Conservation (phyloP, 1,140 invertebrate species). For the Drosophila pallidifrons region DNA sequence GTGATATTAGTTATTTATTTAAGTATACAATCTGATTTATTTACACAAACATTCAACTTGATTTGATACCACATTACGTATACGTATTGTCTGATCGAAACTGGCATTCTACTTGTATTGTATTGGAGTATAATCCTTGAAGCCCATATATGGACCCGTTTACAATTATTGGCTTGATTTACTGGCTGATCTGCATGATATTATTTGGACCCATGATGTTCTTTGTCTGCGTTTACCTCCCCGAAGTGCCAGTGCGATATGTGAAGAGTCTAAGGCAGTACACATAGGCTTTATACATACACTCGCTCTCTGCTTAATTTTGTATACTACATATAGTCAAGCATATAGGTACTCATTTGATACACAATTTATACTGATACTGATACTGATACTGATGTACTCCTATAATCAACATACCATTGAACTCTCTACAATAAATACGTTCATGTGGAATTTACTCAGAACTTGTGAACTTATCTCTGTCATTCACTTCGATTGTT, state of each 20-base stretch:
- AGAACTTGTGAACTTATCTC: neutral
- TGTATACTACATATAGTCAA: constrained; percentile 24
- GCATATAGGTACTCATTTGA: constrained; percentile 40
- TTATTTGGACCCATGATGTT: constrained; percentile 78
- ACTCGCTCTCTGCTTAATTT: constrained; percentile 25
- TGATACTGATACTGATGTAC: constrained; percentile 63
- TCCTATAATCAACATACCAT: constrained; percentile 21
- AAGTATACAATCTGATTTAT: constrained; percentile 27
- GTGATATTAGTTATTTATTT: constrained; percentile 81
- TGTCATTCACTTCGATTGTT: constrained; percentile 7
- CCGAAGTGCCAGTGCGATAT: constrained; percentile 78
- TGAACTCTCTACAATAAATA: constrained; percentile 44
- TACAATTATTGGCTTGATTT: constrained; percentile 63
- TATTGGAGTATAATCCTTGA: neutral
- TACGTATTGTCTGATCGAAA: constrained; percentile 57
- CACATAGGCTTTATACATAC: constrained; percentile 42
- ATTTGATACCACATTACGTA: constrained; percentile 3
- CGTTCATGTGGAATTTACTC: constrained; percentile 18
- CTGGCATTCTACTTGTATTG: constrained; percentile 10
- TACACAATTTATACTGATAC: constrained; percentile 44
- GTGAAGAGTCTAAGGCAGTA: constrained; percentile 72
- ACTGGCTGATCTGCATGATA: constrained; percentile 74
- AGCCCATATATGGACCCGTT: constrained; percentile 70
- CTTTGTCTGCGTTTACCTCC: constrained; percentile 77
- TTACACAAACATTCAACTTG: constrained; percentile 32